Conservation (phyloP, 2,113 vertebrate genomes). For the Paraplagusia blochii region DNA sequence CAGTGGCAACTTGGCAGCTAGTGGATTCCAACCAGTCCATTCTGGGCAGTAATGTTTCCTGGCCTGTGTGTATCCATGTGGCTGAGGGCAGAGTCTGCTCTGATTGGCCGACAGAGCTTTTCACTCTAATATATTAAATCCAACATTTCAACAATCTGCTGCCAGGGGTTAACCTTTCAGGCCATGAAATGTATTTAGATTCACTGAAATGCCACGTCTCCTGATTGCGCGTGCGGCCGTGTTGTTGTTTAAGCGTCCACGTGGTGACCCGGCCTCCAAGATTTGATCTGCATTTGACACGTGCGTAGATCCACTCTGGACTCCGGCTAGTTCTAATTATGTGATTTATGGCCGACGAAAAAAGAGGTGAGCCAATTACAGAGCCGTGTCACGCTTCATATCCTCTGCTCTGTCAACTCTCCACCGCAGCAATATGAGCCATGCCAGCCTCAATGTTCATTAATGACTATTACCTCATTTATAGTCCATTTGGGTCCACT, state of each 20-base stretch:
- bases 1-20: no score
- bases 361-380: slow-evolving; percentile 39
- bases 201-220: no score
- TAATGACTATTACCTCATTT: slow-evolving; percentile 44
- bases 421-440: slow-evolving; percentile 33
- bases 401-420: slow-evolving; percentile 36
- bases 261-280: neutral
- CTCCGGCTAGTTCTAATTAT: slow-evolving; percentile 16
- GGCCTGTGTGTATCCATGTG: no score
- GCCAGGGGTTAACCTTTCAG: no score
- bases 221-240: no score
- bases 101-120: no score
- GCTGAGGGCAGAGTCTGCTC: no score
- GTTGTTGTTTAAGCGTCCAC: neutral
- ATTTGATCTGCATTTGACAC: slow-evolving; percentile 13
- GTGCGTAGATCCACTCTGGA: neutral
- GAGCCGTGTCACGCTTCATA: slow-evolving; percentile 43
- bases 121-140: no score
- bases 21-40: no score
- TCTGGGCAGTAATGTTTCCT: no score
- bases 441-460: slow-evolving; percentile 35
- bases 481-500: slow-evolving; percentile 48
- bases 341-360: slow-evolving; percentile 49
- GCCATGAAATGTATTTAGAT: no score
- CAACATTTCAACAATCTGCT: no score